phyloP scores from a whole-genome alignment of 2,888 invertebrate species.

The Embidobia sp. region DNA sequence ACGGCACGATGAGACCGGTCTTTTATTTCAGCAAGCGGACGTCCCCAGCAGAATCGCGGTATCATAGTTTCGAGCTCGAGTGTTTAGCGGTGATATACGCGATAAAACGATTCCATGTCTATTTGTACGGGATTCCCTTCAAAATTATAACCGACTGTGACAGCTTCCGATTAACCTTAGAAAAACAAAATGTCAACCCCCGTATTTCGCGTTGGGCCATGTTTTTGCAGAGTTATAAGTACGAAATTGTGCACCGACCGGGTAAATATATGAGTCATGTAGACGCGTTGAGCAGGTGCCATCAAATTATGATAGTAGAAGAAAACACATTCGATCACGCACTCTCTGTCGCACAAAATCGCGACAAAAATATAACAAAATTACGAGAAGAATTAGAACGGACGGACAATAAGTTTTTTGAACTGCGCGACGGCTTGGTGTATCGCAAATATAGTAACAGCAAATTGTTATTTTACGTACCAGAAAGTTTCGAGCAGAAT shows the following conservation, averaged over 20 bases:
- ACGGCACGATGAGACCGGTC: slow-evolving; percentile 61
- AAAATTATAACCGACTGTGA: slow-evolving; percentile 66
- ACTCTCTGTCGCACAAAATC: background rate
- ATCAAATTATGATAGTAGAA: background rate
- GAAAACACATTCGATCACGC: background rate
- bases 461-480: slow-evolving; percentile 63
- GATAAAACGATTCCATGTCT: slow-evolving; percentile 67
- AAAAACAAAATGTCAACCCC: slow-evolving; percentile 69
- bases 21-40: slow-evolving; percentile 72
- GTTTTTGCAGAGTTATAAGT: slow-evolving; percentile 4
- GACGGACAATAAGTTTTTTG: background rate
- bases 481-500: slow-evolving; percentile 65
- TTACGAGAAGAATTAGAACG: background rate
- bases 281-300: slow-evolving; percentile 1
- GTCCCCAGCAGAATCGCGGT: slow-evolving; percentile 67
- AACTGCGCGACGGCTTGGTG: background rate
- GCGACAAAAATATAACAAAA: background rate
- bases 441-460: background rate
- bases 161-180: slow-evolving; percentile 59
- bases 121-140: slow-evolving; percentile 68
- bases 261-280: background rate
- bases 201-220: slow-evolving; percentile 70
- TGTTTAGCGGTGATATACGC: slow-evolving; percentile 62
- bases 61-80: slow-evolving; percentile 70
- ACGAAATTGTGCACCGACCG: slow-evolving; percentile 18